These are phyloP conservation scores for Poeciliopsis occidentalis DNA, from an alignment of 2,113 vertebrate species.

Conservation along the genomic window DNA sequence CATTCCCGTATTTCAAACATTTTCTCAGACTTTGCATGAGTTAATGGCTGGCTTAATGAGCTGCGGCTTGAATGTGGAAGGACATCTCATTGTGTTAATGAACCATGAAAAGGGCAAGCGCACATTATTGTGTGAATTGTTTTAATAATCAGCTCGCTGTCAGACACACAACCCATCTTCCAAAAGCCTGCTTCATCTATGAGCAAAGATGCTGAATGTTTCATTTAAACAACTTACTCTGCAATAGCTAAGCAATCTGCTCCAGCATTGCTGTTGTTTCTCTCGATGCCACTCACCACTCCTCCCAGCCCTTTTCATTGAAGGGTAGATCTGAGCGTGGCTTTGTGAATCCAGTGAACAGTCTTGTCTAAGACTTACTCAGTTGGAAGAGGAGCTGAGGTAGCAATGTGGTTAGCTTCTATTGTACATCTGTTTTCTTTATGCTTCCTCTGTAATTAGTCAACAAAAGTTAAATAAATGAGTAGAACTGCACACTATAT, in stretches of 20 bases:
- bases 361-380: background rate
- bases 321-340: background rate
- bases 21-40: slow-evolving; percentile 72
- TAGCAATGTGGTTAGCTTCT: background rate
- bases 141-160: slow-evolving; percentile 77
- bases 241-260: slow-evolving; percentile 2
- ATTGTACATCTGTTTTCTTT: background rate
- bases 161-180: slow-evolving; percentile 47
- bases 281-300: background rate
- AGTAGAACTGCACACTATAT: no score
- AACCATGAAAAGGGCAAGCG: slow-evolving; percentile 82
- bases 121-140: slow-evolving; percentile 73
- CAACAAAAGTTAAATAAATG: background rate
- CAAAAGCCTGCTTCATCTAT: slow-evolving; percentile 61
- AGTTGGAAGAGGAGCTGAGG: background rate
- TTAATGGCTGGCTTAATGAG: slow-evolving; percentile 79
- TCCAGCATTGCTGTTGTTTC: slow-evolving; percentile 9
- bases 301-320: background rate
- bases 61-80: slow-evolving; percentile 78
- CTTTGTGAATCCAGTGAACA: background rate
- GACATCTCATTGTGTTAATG: slow-evolving; percentile 81
- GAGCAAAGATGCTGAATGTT: slow-evolving; percentile 52
- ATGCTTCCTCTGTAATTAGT: background rate
- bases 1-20: slow-evolving; percentile 73
- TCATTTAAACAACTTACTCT: slow-evolving; percentile 53